A percentile compares a stretch with the other conserved stretches of the same genome.
phyloP scores from a whole-genome alignment of 2,888 invertebrate species.

The Tetragonisca angustula region DNA sequence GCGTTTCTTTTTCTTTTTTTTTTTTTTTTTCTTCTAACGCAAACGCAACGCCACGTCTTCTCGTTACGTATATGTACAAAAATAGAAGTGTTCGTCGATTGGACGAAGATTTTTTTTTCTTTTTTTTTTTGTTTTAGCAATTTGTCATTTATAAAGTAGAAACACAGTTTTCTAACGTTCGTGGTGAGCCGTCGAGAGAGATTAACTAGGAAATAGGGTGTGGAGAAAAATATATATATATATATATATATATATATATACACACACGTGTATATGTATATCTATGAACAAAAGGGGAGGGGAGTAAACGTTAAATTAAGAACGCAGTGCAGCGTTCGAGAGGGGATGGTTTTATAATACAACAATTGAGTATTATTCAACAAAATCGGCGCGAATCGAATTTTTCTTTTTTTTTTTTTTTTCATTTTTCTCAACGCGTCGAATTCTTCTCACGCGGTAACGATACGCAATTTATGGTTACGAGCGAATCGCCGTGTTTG shows the following conservation, averaged over 20 bases:
- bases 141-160: no score
- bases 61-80: no score
- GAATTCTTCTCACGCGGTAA: slow-evolving; percentile 3
- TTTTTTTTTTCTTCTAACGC: no score
- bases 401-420: no score
- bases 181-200: no score
- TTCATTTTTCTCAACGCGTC: slow-evolving; percentile 19
- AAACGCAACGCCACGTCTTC: no score
- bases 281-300: slow-evolving; percentile 51
- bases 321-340: slow-evolving; percentile 46
- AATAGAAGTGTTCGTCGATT: no score
- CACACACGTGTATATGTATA: slow-evolving; percentile 42
- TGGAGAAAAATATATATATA: slow-evolving; percentile 23
- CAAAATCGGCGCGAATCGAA: slow-evolving; percentile 36
- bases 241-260: slow-evolving; percentile 40
- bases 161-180: no score
- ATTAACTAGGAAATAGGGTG: slow-evolving; percentile 61
- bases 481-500: slow-evolving; percentile 6
- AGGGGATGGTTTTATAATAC: slow-evolving; percentile 47
- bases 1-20: no score
- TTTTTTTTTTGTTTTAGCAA: no score
- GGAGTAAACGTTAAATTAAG: slow-evolving; percentile 59
- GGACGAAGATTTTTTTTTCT: no score
- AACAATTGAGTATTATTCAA: slow-evolving; percentile 67
- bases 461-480: slow-evolving; percentile 21